These are phyloP conservation scores for Rafetus swinhoei DNA, from an alignment of 2,113 vertebrate species.

Conservation along the genomic window DNA sequence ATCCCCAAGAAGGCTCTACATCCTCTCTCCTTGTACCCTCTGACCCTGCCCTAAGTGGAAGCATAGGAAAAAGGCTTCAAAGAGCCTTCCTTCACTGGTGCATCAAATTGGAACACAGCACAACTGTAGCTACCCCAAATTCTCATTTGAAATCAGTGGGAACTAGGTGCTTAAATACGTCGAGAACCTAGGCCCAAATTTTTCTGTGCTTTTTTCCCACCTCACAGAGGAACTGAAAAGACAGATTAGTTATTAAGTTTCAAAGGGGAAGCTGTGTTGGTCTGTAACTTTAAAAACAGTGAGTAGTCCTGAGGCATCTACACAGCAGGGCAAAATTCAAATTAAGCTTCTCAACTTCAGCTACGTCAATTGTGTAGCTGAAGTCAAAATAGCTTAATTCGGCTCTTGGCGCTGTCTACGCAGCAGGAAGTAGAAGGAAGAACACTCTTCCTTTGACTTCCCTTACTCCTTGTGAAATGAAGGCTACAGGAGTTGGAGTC, in stretches of 20 bases:
- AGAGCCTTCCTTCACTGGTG: not conserved
- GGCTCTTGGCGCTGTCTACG: no score
- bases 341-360: no score
- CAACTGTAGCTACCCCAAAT: not conserved
- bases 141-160: not conserved
- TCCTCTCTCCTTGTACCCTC: not conserved
- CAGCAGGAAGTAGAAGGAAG: no score
- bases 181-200: not conserved
- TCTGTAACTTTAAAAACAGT: no score
- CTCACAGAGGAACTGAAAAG: not conserved
- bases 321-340: no score
- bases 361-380: no score
- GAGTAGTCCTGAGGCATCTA: no score
- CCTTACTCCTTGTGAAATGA: no score
- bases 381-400: no score
- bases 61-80: not conserved
- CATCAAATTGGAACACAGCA: not conserved
- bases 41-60: not conserved
- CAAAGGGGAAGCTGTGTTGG: no score
- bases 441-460: no score
- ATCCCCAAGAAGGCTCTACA: not conserved
- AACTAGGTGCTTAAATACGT: not conserved
- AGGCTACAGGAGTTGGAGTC: no score
- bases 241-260: not conserved
- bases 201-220: not conserved